Base-by-base conservation (phyloP, 1,140 invertebrate genomes). In the Frieseomelitta varia region DNA sequence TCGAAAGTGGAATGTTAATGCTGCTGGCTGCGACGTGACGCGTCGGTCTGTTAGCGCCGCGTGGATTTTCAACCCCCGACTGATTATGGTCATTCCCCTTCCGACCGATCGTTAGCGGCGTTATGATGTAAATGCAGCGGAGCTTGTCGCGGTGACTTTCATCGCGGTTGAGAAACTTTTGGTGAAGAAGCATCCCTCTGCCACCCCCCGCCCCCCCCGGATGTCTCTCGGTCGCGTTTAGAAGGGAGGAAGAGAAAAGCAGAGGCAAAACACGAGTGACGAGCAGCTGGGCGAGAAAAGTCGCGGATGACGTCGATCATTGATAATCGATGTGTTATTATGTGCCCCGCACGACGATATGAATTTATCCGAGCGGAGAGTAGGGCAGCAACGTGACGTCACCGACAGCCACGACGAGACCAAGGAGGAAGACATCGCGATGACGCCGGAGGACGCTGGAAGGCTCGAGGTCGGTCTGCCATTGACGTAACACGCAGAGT, bases 321-420 rank as follows among this genome's bases (percentile, higher is more conserved):
- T 55, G 79, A 58, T 85, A 84, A 87, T 90, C 71, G 75, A 89
- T 82, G 55, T 34, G 79, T 87, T 67, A 79, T 79, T 86, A 81
- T 86, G 79, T 72, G 81, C 39, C 39, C 67, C n/a, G 67, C 24
- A 47, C 47, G 67, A 55, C 27, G 87, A 87, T 89, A 85, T 85
- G 88, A 89, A 87, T 89, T 90, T 89, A 90, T 79, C 85, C 79
- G 78, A 85, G 85, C 85, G 88, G n/a, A 81, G 88, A 90, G 87
- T 90, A 87, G 88, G 88, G 34, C 85, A 84, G 17, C 10, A 24
- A 53, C 58, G 84, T 90, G 88, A 90, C 88, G 88, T 90, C 88
- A 90, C 69, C 72, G 75, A 63, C 58, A 78, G 58, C 47, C 27
- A 73, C 83, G 76, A 69, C 68, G 78, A 47, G 39, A 73, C 51